These are phyloP conservation scores for Pomacea canaliculata DNA, from an alignment of 2,888 invertebrate species.

Conservation along the genomic window DNA sequence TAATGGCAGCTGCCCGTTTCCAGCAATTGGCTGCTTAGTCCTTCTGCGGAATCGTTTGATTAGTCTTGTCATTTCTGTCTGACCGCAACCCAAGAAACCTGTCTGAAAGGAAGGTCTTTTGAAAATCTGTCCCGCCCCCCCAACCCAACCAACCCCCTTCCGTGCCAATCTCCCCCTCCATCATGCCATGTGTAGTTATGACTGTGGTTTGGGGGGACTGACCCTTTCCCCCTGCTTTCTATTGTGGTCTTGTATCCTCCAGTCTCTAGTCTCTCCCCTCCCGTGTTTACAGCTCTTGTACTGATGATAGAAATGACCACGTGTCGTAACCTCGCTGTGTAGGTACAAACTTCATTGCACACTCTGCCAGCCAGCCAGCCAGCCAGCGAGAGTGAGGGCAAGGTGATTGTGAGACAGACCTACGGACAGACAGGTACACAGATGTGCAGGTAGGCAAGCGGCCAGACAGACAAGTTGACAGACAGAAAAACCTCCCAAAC, in stretches of 20 bases:
- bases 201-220: too few relatives aligned
- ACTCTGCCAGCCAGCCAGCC: too few relatives aligned
- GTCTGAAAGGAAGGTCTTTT: not conserved
- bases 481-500: not conserved
- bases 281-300: too few relatives aligned
- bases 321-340: too few relatives aligned
- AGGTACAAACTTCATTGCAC: too few relatives aligned
- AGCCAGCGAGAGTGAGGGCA: not conserved
- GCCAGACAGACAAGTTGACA: not conserved
- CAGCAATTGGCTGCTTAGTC: not conserved
- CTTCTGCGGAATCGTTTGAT: not conserved
- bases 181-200: too few relatives aligned
- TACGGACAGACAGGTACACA: not conserved
- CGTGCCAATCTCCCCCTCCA: too few relatives aligned
- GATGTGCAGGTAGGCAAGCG: not conserved
- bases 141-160: too few relatives aligned
- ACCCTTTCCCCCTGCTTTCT: too few relatives aligned
- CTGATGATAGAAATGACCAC: not conserved
- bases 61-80: constrained; percentile 3
- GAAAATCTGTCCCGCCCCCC: too few relatives aligned
- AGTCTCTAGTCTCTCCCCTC: too few relatives aligned
- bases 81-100: not conserved
- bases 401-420: not conserved
- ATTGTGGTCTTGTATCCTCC: too few relatives aligned
- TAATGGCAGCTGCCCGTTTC: not conserved